phyloP scores from a whole-genome alignment of 2,888 invertebrate species.

The Ennomos quercinarius region DNA sequence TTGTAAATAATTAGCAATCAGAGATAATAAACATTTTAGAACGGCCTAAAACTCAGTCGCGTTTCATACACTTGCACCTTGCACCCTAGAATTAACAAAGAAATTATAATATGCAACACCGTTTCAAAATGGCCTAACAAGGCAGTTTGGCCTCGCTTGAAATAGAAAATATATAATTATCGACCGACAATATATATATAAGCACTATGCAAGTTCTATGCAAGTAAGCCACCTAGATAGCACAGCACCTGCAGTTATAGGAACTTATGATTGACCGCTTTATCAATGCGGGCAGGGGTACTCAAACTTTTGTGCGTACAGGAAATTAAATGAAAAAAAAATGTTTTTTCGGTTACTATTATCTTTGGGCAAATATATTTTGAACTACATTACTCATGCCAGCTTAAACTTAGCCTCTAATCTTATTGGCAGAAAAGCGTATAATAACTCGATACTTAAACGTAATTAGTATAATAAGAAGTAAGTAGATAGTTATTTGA shows the following conservation, averaged over 20 bases:
- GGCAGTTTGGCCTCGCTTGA: slow-evolving; percentile 34
- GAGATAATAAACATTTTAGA: slow-evolving; percentile 8
- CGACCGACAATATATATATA: slow-evolving; percentile 31
- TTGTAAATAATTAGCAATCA: slow-evolving; percentile 21
- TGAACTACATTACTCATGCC: too few species aligned
- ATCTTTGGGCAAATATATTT: too few species aligned
- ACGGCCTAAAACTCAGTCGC: slow-evolving; percentile 13
- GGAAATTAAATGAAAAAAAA: neutral
- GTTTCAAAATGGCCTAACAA: slow-evolving; percentile 27
- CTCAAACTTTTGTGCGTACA: slow-evolving; percentile 11
- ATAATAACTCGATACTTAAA: too few species aligned
- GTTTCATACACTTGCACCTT: slow-evolving; percentile 10
- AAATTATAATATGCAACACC: slow-evolving; percentile 32
- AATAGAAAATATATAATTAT: slow-evolving; percentile 46
- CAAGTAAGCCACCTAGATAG: slow-evolving; percentile 48
- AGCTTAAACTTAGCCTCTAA: too few species aligned
- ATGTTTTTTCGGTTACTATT: too few species aligned
- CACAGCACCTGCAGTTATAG: slow-evolving; percentile 7
- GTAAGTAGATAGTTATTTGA: too few species aligned
- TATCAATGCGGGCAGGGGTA: slow-evolving; percentile 18
- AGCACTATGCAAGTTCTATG: slow-evolving; percentile 41
- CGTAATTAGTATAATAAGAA: too few species aligned
- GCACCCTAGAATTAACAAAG: slow-evolving; percentile 29
- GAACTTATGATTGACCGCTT: slow-evolving; percentile 32
- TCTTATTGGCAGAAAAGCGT: too few species aligned